These are phyloP conservation scores for Brachirus orientalis DNA, from an alignment of 2,113 vertebrate species.

Conservation along the genomic window DNA sequence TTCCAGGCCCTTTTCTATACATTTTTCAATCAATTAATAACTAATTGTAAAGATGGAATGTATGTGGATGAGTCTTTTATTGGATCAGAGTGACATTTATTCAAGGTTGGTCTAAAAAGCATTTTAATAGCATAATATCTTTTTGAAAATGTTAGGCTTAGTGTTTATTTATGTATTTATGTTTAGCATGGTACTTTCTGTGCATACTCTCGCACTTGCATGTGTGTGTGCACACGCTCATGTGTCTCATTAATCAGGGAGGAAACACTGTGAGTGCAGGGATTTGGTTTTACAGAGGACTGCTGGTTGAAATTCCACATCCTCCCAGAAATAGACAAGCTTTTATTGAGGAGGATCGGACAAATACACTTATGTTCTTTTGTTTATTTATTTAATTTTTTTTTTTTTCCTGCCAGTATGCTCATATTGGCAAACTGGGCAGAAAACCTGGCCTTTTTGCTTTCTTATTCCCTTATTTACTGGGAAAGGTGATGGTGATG, in stretches of 20 bases:
- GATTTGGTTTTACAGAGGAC: neutral
- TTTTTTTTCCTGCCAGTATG: constrained; percentile 14
- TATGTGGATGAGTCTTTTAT: no score
- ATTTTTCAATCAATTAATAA: no score
- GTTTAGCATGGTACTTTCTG: no score
- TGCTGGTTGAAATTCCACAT: constrained; percentile 45
- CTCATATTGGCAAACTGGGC: constrained; percentile 33
- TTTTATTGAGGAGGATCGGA: constrained; percentile 24
- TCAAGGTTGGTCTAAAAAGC: no score
- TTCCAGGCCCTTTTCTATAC: no score
- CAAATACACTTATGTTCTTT: neutral
- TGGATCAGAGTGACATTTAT: no score
- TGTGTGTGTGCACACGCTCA: neutral
- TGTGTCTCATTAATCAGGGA: constrained; percentile 1
- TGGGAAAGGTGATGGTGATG: constrained; percentile 51
- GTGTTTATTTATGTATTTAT: no score
- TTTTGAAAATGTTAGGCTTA: no score
- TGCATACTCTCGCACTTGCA: no score
- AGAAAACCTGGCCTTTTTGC: constrained; percentile 34
- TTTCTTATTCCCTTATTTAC: constrained; percentile 60
- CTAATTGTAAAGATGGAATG: no score
- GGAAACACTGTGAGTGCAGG: neutral
- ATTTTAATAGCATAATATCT: no score
- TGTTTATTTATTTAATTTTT: neutral
- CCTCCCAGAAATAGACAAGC: constrained; percentile 32